Conservation (phyloP, 2,888 invertebrate species). For the Tetrapedia diversipes region DNA sequence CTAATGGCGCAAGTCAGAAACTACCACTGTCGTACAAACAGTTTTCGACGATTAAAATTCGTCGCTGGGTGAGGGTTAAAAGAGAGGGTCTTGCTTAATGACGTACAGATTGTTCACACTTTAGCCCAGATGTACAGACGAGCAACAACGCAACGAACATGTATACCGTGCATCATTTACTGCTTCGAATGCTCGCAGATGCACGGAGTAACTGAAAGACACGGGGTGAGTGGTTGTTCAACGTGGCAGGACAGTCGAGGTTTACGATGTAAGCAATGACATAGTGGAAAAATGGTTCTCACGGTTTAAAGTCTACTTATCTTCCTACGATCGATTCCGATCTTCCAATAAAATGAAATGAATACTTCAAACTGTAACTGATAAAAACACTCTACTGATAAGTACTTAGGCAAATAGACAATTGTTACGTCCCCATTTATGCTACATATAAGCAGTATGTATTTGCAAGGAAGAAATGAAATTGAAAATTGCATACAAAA, state of each 20-base stretch:
- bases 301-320: background rate
- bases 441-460: too few relatives aligned
- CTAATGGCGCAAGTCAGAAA: too few relatives aligned
- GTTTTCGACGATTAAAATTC: too few relatives aligned
- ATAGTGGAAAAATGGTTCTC: background rate
- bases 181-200: slow-evolving; percentile 19
- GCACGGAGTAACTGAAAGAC: slow-evolving; percentile 1
- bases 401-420: too few relatives aligned
- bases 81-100: background rate
- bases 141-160: background rate
- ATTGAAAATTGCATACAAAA: too few relatives aligned
- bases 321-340: background rate
- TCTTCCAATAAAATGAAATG: background rate
- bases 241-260: background rate
- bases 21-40: too few relatives aligned
- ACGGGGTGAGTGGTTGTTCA: background rate
- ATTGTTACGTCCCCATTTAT: too few relatives aligned
- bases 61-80: too few relatives aligned
- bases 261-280: slow-evolving; percentile 4
- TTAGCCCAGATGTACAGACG: slow-evolving; percentile 22
- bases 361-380: too few relatives aligned
- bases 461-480: too few relatives aligned
- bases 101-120: slow-evolving; percentile 23
- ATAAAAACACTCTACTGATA: background rate
- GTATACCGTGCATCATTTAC: slow-evolving; percentile 5